Evolutionary conservation across 2,797 vertebrate genomes (phyloP), one percentile per base, ranked within the genome.

Genomic region (Enteromius fasciolatus): DNA sequence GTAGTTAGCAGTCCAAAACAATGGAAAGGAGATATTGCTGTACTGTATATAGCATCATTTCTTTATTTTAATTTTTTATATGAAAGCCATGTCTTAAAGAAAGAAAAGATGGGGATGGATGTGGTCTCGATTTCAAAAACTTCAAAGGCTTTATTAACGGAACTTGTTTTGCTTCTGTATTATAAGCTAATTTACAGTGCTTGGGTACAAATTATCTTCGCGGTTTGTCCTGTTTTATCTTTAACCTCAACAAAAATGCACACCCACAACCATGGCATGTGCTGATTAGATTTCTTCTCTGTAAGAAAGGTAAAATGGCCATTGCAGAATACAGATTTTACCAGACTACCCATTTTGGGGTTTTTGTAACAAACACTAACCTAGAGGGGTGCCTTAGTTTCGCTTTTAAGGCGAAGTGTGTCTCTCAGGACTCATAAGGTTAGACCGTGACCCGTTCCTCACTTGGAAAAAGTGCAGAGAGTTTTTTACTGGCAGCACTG

Each of bases 401-500:
- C 25, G 48, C 59, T 59, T 82, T 76, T 76, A 57, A 1, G 18
- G 46, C 10, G 12, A 20, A 39, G 23, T 59, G 74, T 52, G 67
- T 78, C 68, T 82, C 84, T 36, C 33, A 18, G 66, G 79, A 28
- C 46, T 31, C 36, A 36, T 82, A 81, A 81, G 61, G 23, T 72
- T 70, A 54, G 54, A 57, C 48, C 17, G 39, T 81, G 84, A 82
- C 73, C 83, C 33, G 46, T 64, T 81, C 75, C 67, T 81, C 66
- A 70, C 54, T 76, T 48, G 28, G 61, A 77, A 87, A 86, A 80
- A 20, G 11, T 68, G 36, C 25, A 1, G 12, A 44, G 36, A 57
- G 9, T 17, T 87, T 59, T 54, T 86, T 80, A 67, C 73, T 85
- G 69, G 61, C 54, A 68, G 31, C 70, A 61, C 81, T 81, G 36